These are phyloP conservation scores for Conomelus anceps DNA, from an alignment of 2,888 invertebrate genomes.

Conservation along the genomic window DNA sequence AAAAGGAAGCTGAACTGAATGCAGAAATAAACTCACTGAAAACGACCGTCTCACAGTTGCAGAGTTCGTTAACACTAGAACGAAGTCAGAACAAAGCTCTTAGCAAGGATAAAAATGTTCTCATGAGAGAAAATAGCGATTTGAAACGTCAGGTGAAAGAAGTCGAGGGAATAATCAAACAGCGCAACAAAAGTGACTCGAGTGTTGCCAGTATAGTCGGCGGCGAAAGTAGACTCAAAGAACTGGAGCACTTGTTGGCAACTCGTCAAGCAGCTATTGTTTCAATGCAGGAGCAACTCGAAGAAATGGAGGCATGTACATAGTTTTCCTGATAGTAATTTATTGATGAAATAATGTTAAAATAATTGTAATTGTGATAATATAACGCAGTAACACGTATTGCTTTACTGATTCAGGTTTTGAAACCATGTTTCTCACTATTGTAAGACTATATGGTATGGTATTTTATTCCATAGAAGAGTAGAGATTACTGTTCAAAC, in stretches of 20 bases:
- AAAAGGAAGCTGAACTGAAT: neutral
- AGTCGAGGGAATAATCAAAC: conserved; percentile 29
- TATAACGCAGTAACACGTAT: too few relatives aligned
- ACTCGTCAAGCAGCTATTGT: conserved; percentile 16
- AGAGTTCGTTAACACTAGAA: conserved; percentile 38
- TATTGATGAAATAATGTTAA: neutral
- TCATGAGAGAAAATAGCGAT: conserved; percentile 63
- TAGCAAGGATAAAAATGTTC: conserved; percentile 48
- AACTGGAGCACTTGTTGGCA: conserved; percentile 21
- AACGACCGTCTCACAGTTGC: conserved; percentile 31
- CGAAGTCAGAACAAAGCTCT: conserved; percentile 46
- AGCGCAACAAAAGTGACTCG: conserved; percentile 28
- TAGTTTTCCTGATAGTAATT: neutral
- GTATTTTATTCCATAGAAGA: too few relatives aligned
- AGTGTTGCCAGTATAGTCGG: neutral
- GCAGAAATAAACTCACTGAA: conserved; percentile 26
- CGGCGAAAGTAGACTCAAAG: conserved; percentile 16
- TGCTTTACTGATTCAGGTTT: too few relatives aligned
- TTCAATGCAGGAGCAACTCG: conserved; percentile 20
- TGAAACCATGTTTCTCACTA: too few relatives aligned
- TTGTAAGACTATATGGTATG: too few relatives aligned
- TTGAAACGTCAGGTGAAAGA: conserved; percentile 55
- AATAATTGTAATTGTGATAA: too few relatives aligned
- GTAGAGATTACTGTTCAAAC: too few relatives aligned
- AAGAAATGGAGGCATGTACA: conserved; percentile 28